Percentiles rank a stretch among this genome's conserved stretches.
Conservation (phyloP, 2,888 invertebrate genomes). For the Eilema caniola region DNA sequence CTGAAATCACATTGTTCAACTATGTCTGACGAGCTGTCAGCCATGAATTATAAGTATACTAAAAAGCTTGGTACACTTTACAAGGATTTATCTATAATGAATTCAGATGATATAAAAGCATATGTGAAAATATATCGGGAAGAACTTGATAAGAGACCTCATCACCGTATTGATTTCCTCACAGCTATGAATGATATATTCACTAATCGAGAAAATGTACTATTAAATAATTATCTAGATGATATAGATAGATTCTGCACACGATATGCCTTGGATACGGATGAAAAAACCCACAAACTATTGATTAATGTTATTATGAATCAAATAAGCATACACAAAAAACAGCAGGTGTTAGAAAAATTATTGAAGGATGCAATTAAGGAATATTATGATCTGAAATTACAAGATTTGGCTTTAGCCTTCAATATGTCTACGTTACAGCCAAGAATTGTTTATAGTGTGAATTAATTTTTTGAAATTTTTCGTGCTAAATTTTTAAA, state of each 20-base stretch:
- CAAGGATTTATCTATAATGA: slow-evolving; percentile 49
- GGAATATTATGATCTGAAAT: slow-evolving; percentile 50
- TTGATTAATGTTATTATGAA: slow-evolving; percentile 49
- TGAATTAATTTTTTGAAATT: too few relatives aligned
- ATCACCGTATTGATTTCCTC: slow-evolving; percentile 53
- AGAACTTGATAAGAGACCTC: slow-evolving; percentile 45
- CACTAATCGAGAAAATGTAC: too few relatives aligned
- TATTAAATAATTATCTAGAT: slow-evolving; percentile 59
- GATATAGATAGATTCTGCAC: slow-evolving; percentile 50
- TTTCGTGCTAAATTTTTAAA: too few relatives aligned
- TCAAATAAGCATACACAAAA: slow-evolving; percentile 37
- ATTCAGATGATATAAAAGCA: slow-evolving; percentile 53
- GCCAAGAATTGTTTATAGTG: too few relatives aligned
- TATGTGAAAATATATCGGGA: slow-evolving; percentile 52
- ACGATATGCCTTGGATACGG: slow-evolving; percentile 37
- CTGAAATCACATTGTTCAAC: slow-evolving; percentile 57
- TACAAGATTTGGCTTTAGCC: slow-evolving; percentile 3
- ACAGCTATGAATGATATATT: slow-evolving; percentile 57
- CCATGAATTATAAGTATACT: slow-evolving; percentile 52
- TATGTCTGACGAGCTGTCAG: slow-evolving; percentile 51
- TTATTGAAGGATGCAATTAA: slow-evolving; percentile 58
- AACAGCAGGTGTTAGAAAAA: slow-evolving; percentile 46
- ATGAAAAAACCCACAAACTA: slow-evolving; percentile 48
- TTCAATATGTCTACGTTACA: slow-evolving; percentile 12
- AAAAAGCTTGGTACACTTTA: slow-evolving; percentile 56